phyloP scores from a whole-genome alignment of 1,140 invertebrate genomes.

The Papilio glaucus region DNA sequence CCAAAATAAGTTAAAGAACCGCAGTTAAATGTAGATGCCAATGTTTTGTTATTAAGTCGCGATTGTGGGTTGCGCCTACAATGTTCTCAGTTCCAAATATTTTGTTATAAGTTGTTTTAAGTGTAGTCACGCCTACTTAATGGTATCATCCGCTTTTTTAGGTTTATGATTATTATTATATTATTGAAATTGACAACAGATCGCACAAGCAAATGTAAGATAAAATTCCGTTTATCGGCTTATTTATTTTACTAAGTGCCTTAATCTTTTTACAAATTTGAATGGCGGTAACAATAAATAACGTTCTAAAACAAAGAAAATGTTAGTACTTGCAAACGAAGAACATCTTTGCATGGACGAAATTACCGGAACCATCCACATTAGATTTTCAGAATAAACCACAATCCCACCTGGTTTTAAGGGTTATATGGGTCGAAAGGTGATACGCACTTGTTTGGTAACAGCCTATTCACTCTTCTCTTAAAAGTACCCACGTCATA shows the following conservation, averaged over 20 bases:
- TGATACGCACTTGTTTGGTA: no score
- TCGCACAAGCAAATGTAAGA: not conserved
- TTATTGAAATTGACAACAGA: not conserved
- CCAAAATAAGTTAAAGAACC: not conserved
- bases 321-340: no score
- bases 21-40: not conserved
- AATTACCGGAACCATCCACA: no score
- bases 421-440: no score
- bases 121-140: not conserved
- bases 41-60: not conserved
- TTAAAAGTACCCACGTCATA: no score
- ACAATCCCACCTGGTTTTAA: no score
- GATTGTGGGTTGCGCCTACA: not conserved
- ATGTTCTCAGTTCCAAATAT: not conserved
- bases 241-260: no score
- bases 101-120: not conserved
- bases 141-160: not conserved
- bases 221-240: not conserved
- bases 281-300: not conserved
- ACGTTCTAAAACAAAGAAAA: no score
- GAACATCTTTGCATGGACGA: no score
- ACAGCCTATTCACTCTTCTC: no score
- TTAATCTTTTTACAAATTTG: not conserved
- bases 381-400: no score
- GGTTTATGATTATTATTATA: slow-evolving; percentile 6